phyloP scores from a whole-genome alignment of 2,797 vertebrate genomes.

The Lerista edwardsae region DNA sequence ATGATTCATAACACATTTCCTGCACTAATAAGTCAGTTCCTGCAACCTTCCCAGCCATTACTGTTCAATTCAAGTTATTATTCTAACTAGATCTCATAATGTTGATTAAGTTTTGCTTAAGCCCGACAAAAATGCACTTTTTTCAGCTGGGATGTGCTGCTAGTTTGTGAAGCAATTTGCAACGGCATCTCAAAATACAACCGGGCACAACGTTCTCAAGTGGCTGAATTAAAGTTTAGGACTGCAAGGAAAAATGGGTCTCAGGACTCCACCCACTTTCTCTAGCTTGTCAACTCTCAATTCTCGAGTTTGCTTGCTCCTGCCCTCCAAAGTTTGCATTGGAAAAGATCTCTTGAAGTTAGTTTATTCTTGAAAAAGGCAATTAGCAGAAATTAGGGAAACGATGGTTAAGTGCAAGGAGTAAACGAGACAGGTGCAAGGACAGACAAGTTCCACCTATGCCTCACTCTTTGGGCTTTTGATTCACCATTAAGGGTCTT shows the following conservation, averaged over 20 bases:
- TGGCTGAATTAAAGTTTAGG: background rate
- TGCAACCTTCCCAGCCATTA: too few relatives aligned
- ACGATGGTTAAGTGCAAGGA: slow-evolving; percentile 70
- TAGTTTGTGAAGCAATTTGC: slow-evolving; percentile 58
- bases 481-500: background rate
- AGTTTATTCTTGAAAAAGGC: slow-evolving; percentile 59
- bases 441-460: slow-evolving; percentile 68
- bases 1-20: background rate
- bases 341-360: slow-evolving; percentile 59
- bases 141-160: slow-evolving; percentile 42
- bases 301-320: background rate
- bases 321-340: slow-evolving; percentile 36
- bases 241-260: background rate
- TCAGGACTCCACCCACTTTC: background rate
- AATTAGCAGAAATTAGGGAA: slow-evolving; percentile 74
- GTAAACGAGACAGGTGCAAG: slow-evolving; percentile 66
- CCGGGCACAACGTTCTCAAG: background rate
- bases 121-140: slow-evolving; percentile 42
- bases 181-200: slow-evolving; percentile 51
- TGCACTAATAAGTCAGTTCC: too few relatives aligned
- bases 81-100: background rate
- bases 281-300: slow-evolving; percentile 43
- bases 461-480: slow-evolving; percentile 32
- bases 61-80: background rate
- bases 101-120: slow-evolving; percentile 47